These are phyloP conservation scores for Apis cerana DNA, from an alignment of 1,140 invertebrate species.

Conservation along the genomic window DNA sequence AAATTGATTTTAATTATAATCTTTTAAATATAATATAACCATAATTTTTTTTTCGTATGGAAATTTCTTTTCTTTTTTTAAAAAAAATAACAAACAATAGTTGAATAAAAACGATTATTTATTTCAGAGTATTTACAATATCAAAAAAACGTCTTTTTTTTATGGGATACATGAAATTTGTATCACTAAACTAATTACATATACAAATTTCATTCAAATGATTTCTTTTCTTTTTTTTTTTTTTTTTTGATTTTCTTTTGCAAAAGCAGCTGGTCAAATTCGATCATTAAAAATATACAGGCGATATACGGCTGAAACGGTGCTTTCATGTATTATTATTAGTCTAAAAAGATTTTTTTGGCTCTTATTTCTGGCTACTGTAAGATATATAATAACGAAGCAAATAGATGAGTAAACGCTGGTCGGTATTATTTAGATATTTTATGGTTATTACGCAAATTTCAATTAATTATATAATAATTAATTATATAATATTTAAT, in stretches of 20 bases:
- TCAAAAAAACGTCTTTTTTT: conserved; percentile 74
- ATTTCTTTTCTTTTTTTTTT: conserved; percentile 6
- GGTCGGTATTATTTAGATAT: conserved; percentile 13
- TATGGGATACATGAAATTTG: conserved; percentile 68
- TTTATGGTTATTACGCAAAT: conserved; percentile 12
- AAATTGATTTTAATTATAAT: no score
- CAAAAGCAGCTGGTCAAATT: conserved; percentile 61
- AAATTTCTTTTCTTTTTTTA: background rate
- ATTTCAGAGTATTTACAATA: conserved; percentile 79
- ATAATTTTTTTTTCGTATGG: no score
- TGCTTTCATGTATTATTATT: conserved; percentile 43
- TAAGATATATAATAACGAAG: conserved; percentile 50
- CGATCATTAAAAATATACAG: conserved; percentile 52
- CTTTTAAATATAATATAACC: background rate
- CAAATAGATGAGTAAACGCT: conserved; percentile 33
- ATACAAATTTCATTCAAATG: conserved; percentile 63
- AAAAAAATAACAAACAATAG: background rate
- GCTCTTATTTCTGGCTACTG: conserved; percentile 41
- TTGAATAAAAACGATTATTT: conserved; percentile 80
- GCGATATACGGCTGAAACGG: conserved; percentile 45
- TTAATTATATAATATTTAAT: background rate
- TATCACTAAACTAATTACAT: conserved; percentile 69
- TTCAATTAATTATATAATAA: background rate
- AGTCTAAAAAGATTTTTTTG: conserved; percentile 40
- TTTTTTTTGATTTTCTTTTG: conserved; percentile 35